phyloP scores from a whole-genome alignment of 37 sponge, comb jelly and placozoan genomes.

The Mnemiopsis leidyi region DNA sequence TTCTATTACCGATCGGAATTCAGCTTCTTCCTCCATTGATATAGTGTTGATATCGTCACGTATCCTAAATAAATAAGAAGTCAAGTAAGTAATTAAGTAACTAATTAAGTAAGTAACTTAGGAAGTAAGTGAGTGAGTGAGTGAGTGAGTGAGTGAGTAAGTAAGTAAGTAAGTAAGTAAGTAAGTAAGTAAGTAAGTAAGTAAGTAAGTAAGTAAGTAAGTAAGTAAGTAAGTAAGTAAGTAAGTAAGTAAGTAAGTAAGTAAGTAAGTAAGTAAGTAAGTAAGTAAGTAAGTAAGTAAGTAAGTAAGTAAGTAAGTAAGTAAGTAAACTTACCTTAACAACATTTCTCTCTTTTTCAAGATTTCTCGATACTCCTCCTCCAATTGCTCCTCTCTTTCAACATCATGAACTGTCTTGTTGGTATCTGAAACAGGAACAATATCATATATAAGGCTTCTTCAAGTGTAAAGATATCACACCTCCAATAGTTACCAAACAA shows the following conservation, averaged over 20 bases:
- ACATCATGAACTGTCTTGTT: not conserved
- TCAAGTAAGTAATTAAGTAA: not conserved
- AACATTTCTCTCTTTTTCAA: not conserved
- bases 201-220: not conserved
- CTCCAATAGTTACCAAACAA: no score
- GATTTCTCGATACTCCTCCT: slow-evolving; percentile 40
- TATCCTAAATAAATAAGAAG: not conserved
- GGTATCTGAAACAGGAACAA: not conserved
- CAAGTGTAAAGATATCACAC: no score
- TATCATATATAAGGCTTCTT: no score
- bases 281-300: not conserved
- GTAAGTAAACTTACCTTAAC: not conserved
- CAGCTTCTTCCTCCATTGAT: slow-evolving; percentile 50
- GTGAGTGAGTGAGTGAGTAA: no score
- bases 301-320: not conserved
- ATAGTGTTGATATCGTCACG: slow-evolving; percentile 42
- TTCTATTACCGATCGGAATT: slow-evolving; percentile 39
- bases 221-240: not conserved
- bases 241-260: not conserved
- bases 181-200: not conserved
- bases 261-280: not conserved
- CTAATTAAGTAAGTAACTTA: no score
- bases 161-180: not conserved
- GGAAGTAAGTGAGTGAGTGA: no score
- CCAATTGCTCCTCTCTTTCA: slow-evolving; percentile 20